Percentiles rank a stretch among this genome's conserved stretches.
Conservation (phyloP, 2,888 invertebrate species). For the Apodemia mormo region DNA sequence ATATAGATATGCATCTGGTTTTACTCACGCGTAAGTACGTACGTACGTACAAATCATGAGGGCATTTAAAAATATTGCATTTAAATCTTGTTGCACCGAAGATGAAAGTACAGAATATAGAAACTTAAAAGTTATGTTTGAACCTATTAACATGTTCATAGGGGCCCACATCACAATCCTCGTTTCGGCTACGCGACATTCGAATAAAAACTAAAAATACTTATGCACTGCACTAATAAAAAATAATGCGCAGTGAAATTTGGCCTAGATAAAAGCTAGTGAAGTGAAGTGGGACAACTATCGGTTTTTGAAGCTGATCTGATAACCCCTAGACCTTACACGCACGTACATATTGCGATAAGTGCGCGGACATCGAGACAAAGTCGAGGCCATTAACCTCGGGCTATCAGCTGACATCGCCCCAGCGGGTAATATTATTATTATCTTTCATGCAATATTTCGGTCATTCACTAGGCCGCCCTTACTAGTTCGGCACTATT, state of each 20-base stretch:
- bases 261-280: slow-evolving; percentile 23
- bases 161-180: too few species aligned
- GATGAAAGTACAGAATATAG: too few species aligned
- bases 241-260: background rate
- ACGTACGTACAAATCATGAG: too few species aligned
- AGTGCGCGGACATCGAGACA: slow-evolving; percentile 68
- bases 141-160: too few species aligned
- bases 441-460: slow-evolving; percentile 72
- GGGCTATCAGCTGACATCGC: slow-evolving; percentile 77
- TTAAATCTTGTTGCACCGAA: too few species aligned
- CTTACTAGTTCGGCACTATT: slow-evolving; percentile 32
- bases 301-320: slow-evolving; percentile 43
- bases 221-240: too few species aligned
- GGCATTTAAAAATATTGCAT: too few species aligned
- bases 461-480: slow-evolving; percentile 60
- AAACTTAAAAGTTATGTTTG: too few species aligned
- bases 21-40: too few species aligned
- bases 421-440: slow-evolving; percentile 63
- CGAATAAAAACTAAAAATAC: too few species aligned
- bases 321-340: slow-evolving; percentile 69
- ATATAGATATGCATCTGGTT: too few species aligned
- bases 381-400: slow-evolving; percentile 74
- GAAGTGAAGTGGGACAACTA: slow-evolving; percentile 30
- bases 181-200: too few species aligned
- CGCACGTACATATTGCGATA: slow-evolving; percentile 53